Evolutionary conservation across 2,888 invertebrate species (phyloP).

Genomic region (Halictus quadricinctus): DNA sequence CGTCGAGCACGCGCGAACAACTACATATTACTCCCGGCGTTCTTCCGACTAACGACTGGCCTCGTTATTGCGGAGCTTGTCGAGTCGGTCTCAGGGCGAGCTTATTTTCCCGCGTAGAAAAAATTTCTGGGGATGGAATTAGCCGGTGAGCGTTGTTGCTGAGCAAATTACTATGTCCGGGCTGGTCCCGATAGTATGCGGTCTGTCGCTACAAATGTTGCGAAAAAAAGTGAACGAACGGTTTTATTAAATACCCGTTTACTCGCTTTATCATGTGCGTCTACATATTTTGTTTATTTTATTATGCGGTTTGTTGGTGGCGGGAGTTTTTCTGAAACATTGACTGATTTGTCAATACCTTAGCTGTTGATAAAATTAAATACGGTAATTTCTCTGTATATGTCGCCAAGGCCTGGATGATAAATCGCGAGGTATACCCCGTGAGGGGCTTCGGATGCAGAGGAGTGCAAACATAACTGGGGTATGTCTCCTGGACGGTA

Average conservation of each 20-base stretch:
- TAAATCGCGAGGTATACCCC: no score
- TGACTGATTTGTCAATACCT: no score
- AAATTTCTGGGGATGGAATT: conserved; percentile 39
- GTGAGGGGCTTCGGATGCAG: no score
- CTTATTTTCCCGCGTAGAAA: conserved; percentile 31
- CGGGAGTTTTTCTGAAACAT: no score
- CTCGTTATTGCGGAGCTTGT: conserved; percentile 46
- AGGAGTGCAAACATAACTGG: no score
- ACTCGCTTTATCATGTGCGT: not conserved
- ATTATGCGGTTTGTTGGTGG: no score
- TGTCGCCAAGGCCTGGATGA: no score
- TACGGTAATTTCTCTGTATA: no score
- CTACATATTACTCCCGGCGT: conserved; percentile 49
- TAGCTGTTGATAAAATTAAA: no score
- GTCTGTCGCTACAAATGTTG: not conserved
- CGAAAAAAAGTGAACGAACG: not conserved
- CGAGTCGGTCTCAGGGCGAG: conserved; percentile 13
- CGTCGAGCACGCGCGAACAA: conserved; percentile 13
- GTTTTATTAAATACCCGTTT: not conserved
- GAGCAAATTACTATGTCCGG: not conserved
- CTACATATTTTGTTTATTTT: no score
- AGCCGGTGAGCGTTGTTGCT: not conserved
- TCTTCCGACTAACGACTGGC: conserved; percentile 67
- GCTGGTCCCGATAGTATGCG: not conserved
- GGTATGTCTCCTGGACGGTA: no score